Evolutionary conservation across 2,797 vertebrate genomes (phyloP), one percentile per base, ranked within the genome.

Genomic region (Trichosurus vulpecula): DNA sequence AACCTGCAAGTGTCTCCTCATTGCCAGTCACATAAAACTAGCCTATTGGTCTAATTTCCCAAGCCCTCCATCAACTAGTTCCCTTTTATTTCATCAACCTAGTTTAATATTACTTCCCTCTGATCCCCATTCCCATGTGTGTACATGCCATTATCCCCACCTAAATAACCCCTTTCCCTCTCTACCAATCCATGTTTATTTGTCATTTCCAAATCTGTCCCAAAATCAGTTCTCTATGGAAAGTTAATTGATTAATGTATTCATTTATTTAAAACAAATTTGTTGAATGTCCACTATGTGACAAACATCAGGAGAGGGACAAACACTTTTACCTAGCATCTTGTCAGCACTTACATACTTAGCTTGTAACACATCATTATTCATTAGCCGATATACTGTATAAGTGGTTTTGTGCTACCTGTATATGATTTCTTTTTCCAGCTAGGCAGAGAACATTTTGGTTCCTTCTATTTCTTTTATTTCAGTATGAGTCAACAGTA

Each of bases 391-490:
- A 90, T 87, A 81, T 81, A 56, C 31, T 97, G 4, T 27, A 2
- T 61, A 57, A 12, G 16, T 53, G 8, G 2, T 2, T 12, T 93
- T 90, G 58, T 90, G 4, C 52, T 93, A 16, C 51, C n/a, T 95
- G 2, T 4, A 13, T 61, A 31, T 52, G 52, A 10, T 93, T 41
- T 35, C 54, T n/a, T 14, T 81, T 4, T 29, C 41, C 13, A 81
- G 14, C 4, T 41, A 31, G 57, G 56, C 1, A 16, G 27, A 5
- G 52, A 52, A 27, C 56, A n/a, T 91, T 54, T 94, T 54, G 0
- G 52, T 93, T 97, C 57, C 55, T 89, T 90, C 92, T 90, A 27
- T 95, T 51, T 2, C 52, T 92, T 94, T 57, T 11, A 87, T 87
- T 87, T 87, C 74, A 87, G 1, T 87, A 87, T 87, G 22, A 87